Evolutionary conservation across 2,888 invertebrate species (phyloP).

Genomic region (Lepidocyrtoides sp.): DNA sequence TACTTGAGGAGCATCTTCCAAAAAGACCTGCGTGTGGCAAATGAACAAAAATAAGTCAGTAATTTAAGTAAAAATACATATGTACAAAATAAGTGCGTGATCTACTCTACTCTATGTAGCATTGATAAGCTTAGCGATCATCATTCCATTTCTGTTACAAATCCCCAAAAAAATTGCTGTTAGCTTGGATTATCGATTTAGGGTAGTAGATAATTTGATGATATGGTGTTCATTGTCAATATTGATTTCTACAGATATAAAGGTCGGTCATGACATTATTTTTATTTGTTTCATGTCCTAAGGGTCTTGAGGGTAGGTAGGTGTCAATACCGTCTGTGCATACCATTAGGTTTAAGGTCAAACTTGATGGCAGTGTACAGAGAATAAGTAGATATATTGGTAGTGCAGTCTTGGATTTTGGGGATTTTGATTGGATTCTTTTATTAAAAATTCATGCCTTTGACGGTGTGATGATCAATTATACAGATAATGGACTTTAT

Average conservation of each 20-base stretch:
- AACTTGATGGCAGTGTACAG: neutral
- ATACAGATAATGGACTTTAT: neutral
- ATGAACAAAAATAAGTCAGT: neutral
- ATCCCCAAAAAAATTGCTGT: too few species aligned
- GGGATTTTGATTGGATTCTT: neutral
- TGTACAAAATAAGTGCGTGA: neutral
- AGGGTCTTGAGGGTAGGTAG: constrained; percentile 4
- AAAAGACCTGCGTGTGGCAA: constrained; percentile 70
- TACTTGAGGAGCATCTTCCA: constrained; percentile 81
- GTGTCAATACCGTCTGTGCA: too few species aligned
- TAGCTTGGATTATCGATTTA: too few species aligned
- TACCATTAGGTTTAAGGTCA: neutral
- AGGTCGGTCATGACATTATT: constrained; percentile 40
- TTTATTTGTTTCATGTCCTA: neutral
- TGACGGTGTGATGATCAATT: neutral
- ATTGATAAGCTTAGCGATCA: neutral
- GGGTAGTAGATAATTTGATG: too few species aligned
- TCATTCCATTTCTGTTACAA: neutral
- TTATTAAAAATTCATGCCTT: neutral
- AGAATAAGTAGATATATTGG: neutral
- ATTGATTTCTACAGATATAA: too few species aligned
- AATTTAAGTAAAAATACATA: neutral
- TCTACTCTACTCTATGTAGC: neutral
- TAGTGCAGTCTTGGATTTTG: neutral
- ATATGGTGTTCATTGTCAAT: too few species aligned